These are phyloP conservation scores for Turritopsis dohrnii DNA, from an alignment of 30 jellyfish, hydroid and myxozoan species.

Conservation along the genomic window DNA sequence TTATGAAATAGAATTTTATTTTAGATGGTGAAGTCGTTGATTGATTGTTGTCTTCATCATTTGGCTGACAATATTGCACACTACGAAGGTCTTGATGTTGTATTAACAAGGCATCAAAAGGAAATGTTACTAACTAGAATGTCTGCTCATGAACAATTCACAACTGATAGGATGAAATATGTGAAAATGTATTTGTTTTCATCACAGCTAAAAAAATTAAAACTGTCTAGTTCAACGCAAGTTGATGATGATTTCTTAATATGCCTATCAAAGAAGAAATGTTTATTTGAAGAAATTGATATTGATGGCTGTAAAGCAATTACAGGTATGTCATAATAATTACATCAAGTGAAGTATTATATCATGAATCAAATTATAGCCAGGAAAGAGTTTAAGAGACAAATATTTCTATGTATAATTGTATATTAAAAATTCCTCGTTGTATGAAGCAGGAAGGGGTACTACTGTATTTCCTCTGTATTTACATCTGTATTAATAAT, in stretches of 20 bases:
- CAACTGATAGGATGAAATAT: background rate
- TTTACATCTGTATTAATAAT: too few relatives aligned
- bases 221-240: background rate
- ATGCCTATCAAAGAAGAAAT: background rate
- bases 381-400: too few relatives aligned
- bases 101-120: background rate
- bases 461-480: background rate
- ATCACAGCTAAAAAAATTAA: background rate
- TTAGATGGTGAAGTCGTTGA: background rate
- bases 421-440: too few relatives aligned
- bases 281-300: background rate
- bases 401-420: too few relatives aligned
- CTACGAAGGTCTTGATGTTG: background rate
- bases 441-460: too few relatives aligned
- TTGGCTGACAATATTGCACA: background rate
- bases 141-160: background rate
- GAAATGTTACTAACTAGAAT: slow-evolving; percentile 3
- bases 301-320: background rate
- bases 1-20: too few relatives aligned
- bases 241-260: slow-evolving; percentile 15
- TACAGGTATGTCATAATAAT: background rate
- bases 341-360: too few relatives aligned
- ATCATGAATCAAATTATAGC: too few relatives aligned
- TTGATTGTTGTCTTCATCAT: slow-evolving; percentile 5
- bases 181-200: background rate